A percentile compares a stretch with the other conserved stretches of the same genome.
Evolutionary conservation across 1,140 invertebrate genomes (phyloP).

Genomic region (Leguminivora glycinivorella): DNA sequence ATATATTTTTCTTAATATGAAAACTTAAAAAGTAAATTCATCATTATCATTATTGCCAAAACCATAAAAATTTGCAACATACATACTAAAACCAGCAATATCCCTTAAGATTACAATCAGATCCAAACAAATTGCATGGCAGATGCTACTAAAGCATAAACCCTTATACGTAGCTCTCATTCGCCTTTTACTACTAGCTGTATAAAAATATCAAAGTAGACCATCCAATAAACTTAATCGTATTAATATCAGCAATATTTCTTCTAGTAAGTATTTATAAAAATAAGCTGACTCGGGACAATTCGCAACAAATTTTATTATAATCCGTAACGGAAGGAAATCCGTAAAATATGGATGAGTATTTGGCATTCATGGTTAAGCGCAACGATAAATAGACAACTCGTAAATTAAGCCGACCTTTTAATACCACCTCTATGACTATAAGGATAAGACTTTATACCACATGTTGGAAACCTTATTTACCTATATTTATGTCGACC

Average conservation of each 20-base stretch:
- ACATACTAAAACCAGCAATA: background rate
- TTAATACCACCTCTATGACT: background rate
- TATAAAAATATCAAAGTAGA: background rate
- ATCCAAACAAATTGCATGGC: background rate
- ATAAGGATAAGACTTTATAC: background rate
- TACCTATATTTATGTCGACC: background rate
- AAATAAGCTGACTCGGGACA: background rate
- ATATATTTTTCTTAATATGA: too few relatives aligned
- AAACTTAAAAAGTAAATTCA: too few relatives aligned
- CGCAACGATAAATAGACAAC: background rate
- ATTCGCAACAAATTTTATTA: background rate
- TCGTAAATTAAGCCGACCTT: background rate
- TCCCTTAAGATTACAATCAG: background rate
- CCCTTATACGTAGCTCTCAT: background rate
- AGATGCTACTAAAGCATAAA: constrained; percentile 6
- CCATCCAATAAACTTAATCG: background rate
- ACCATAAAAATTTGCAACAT: background rate
- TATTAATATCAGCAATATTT: constrained; percentile 3
- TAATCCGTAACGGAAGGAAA: constrained; percentile 5
- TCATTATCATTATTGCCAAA: background rate
- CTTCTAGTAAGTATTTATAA: background rate
- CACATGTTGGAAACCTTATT: background rate
- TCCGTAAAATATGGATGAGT: constrained; percentile 5
- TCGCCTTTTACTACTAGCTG: background rate
- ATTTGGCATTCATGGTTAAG: background rate